Conservation (phyloP, 2,888 invertebrate genomes). For the Entomobrya proxima region DNA sequence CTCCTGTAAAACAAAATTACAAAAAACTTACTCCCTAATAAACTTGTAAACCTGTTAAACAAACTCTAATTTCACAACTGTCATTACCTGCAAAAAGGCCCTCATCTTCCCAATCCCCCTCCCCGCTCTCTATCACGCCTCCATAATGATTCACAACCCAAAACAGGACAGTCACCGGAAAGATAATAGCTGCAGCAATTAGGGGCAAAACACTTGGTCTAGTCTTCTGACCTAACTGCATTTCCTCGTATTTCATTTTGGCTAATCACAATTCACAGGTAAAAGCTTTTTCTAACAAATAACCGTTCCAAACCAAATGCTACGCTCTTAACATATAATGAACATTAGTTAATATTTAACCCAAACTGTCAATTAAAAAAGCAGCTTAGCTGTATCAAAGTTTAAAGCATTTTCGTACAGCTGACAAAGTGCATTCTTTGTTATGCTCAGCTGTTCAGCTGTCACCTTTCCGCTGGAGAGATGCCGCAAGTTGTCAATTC, state of each 20-base stretch:
- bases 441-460: too few species aligned
- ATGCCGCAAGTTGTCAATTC: too few species aligned
- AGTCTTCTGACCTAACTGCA: conserved; percentile 68
- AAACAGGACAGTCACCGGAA: conserved; percentile 86
- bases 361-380: too few species aligned
- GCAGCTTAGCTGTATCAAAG: too few species aligned
- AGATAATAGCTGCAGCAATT: conserved; percentile 83
- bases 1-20: conserved; percentile 32
- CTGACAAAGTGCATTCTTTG: too few species aligned
- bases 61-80: neutral
- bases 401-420: too few species aligned
- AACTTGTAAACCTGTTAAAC: neutral
- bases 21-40: neutral
- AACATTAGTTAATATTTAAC: too few species aligned
- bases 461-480: too few species aligned
- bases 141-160: conserved; percentile 85
- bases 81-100: conserved; percentile 51
- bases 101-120: conserved; percentile 64
- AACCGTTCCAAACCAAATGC: too few species aligned
- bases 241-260: conserved; percentile 73
- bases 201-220: conserved; percentile 78
- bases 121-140: conserved; percentile 76
- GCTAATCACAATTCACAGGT: neutral
- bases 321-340: too few species aligned
- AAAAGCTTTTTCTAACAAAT: too few species aligned